Evolutionary conservation across 2,888 invertebrate genomes (phyloP).

Genomic region (Chromoteleia sp.): DNA sequence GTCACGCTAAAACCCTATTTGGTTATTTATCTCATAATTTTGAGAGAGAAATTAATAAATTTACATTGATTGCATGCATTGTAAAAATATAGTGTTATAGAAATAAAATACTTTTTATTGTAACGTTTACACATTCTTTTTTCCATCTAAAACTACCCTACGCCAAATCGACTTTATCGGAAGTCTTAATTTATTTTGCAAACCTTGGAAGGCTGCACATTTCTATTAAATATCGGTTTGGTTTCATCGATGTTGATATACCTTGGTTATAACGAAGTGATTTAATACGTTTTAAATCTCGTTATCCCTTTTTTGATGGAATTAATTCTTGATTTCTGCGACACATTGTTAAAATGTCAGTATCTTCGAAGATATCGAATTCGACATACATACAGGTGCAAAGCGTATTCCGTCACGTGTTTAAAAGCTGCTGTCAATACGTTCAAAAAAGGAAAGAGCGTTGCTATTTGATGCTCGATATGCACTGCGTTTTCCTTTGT

Average conservation of each 20-base stretch:
- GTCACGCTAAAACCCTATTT: no score
- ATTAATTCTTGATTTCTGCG: conserved; percentile 44
- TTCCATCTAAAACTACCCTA: no score
- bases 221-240: conserved; percentile 19
- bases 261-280: background rate
- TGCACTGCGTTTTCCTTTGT: conserved; percentile 31
- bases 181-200: conserved; percentile 12
- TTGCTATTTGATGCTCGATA: conserved; percentile 41
- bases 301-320: background rate
- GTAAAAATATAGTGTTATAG: no score
- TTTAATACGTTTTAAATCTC: conserved; percentile 16
- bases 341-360: conserved; percentile 26
- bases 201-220: conserved; percentile 12
- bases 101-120: no score
- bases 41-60: no score
- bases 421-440: conserved; percentile 51
- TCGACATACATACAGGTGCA: conserved; percentile 20
- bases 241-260: conserved; percentile 23
- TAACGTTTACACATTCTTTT: no score
- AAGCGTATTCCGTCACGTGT: conserved; percentile 38
- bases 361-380: conserved; percentile 18
- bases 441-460: conserved; percentile 36
- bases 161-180: conserved; percentile 13
- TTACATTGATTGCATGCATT: no score
- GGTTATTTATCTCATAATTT: no score